Conservation (phyloP, 2,113 vertebrate genomes). For the Pelvicachromis taeniatus region DNA sequence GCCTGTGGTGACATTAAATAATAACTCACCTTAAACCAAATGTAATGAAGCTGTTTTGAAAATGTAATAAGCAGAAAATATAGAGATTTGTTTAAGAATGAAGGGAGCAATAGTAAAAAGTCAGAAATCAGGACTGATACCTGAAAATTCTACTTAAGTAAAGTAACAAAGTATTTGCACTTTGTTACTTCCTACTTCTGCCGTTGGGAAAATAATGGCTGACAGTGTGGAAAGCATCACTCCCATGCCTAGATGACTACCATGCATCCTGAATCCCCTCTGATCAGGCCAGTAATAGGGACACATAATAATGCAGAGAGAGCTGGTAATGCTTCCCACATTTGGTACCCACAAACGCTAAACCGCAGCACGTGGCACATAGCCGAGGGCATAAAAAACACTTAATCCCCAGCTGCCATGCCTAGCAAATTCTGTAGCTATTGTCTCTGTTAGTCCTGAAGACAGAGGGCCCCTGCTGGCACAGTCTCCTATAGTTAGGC, state of each 20-base stretch:
- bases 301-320: slow-evolving; percentile 11
- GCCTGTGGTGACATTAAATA: too few relatives aligned
- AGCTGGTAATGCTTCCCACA: slow-evolving; percentile 60
- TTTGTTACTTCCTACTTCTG: background rate
- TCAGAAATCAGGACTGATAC: background rate
- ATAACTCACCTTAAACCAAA: too few relatives aligned
- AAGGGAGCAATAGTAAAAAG: background rate
- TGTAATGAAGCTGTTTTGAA: too few relatives aligned
- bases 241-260: background rate
- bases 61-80: background rate
- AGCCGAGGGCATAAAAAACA: slow-evolving; percentile 31
- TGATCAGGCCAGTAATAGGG: slow-evolving; percentile 39
- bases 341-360: slow-evolving; percentile 48
- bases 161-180: background rate
- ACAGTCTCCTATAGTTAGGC: slow-evolving; percentile 9
- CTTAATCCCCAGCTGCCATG: slow-evolving; percentile 52
- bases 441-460: slow-evolving; percentile 33
- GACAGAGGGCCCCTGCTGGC: background rate
- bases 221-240: slow-evolving; percentile 48
- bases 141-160: background rate
- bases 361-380: slow-evolving; percentile 36
- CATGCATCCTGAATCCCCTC: slow-evolving; percentile 10
- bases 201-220: slow-evolving; percentile 24
- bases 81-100: background rate
- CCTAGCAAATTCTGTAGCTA: slow-evolving; percentile 41